These are phyloP conservation scores for Cataglyphis altisquamis DNA, from an alignment of 2,888 invertebrate species.

Conservation along the genomic window DNA sequence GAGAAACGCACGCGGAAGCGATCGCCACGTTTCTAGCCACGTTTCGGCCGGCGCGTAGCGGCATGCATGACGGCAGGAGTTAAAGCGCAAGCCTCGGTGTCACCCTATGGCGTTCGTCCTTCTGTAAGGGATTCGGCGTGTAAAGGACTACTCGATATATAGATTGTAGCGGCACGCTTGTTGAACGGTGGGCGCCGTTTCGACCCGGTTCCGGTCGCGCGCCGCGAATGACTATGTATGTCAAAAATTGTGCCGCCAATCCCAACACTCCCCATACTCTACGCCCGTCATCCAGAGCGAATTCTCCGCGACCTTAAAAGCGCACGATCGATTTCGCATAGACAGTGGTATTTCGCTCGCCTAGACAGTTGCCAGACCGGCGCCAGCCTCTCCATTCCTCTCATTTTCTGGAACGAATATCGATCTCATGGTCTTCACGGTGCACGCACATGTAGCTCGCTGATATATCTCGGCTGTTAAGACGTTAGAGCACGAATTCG, in stretches of 20 bases:
- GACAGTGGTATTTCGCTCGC: slow-evolving; percentile 56
- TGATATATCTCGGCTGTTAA: slow-evolving; percentile 3
- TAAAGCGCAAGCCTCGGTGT: slow-evolving; percentile 48
- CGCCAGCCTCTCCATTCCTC: slow-evolving; percentile 59
- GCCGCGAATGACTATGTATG: slow-evolving; percentile 30
- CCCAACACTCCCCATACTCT: slow-evolving; percentile 51
- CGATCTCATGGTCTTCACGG: slow-evolving; percentile 64
- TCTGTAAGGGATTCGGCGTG: slow-evolving; percentile 30
- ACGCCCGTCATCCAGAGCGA: slow-evolving; percentile 40
- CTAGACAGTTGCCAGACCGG: slow-evolving; percentile 68
- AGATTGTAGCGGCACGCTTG: not conserved
- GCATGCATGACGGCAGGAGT: not conserved
- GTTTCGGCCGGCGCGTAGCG: slow-evolving; percentile 22
- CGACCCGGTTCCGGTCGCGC: slow-evolving; percentile 32
- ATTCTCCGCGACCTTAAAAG: slow-evolving; percentile 61
- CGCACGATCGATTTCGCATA: slow-evolving; percentile 66
- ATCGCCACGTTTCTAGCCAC: slow-evolving; percentile 34
- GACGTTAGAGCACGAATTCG: not conserved
- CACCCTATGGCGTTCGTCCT: slow-evolving; percentile 44
- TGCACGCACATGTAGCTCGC: not conserved
- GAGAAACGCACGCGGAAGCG: slow-evolving; percentile 43
- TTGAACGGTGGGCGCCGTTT: not conserved
- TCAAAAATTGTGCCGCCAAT: slow-evolving; percentile 59
- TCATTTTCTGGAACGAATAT: slow-evolving; percentile 74
- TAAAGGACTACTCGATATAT: not conserved